Evolutionary conservation across 2,797 vertebrate species (phyloP), one percentile per base, ranked within the genome.

Genomic region (Acanthurus tractus): DNA sequence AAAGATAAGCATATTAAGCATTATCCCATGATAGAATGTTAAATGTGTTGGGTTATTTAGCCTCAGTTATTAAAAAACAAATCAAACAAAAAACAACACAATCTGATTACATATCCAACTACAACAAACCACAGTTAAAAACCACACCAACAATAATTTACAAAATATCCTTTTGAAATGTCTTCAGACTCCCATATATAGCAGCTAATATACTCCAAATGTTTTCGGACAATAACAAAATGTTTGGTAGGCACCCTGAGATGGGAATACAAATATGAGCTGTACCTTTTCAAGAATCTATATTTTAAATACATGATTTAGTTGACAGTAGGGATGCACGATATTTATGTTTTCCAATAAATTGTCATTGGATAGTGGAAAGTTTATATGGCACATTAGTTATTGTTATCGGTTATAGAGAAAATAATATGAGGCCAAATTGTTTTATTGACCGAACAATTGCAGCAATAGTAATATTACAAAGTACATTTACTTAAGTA

Each of bases 211-310:
- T 80, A 73, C 74, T 85, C 79, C 70, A 78, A 78, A 70, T 74
- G 52, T 75, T 83, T 74, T 18, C 2, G 10, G 79, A 90, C 84
- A 70, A 86, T 70, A 54, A 83, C 70, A 79, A 82, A 76, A 88
- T 83, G 86, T 87, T 83, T 36, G 48, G 68, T 80, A 89, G 87
- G 82, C 90, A 93, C 93, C 94, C 93, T 93, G 93, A 95, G 92
- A 92, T 92, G 88, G 83, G 78, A 89, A 89, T 85, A 91, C 76
- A 86, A 83, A 91, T 88, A 86, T 84, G 76, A 87, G 76, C 74
- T 82, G 66, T 79, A 82, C 67, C 53, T 79, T 83, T 54, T 74
- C 65, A 70, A 81, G 68, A 79, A 78, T 88, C 74, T 25, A 74
- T 52, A 69, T 66, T 63, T 68, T 74, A 1, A 79, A 65, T n/a